A percentile compares a stretch with the other conserved stretches of the same genome.
These are phyloP conservation scores for Poecilia latipinna DNA, from an alignment of 2,113 vertebrate species.

Conservation along the genomic window DNA sequence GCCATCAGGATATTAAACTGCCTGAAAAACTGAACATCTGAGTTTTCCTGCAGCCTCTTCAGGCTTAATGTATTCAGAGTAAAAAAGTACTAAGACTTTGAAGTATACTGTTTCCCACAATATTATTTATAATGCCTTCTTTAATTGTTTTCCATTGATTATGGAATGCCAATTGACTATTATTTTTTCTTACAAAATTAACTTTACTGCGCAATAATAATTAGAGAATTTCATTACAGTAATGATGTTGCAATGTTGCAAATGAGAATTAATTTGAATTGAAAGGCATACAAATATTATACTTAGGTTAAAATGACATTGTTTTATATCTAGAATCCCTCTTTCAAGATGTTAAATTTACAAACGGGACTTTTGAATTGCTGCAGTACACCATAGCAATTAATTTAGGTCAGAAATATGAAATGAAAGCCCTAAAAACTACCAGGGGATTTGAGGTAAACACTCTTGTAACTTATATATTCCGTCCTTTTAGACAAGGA, in stretches of 20 bases:
- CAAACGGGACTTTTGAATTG: neutral
- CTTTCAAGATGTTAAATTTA: neutral
- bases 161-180: neutral
- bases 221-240: too few relatives aligned
- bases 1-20: too few relatives aligned
- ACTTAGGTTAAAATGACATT: neutral
- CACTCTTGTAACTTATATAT: neutral
- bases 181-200: too few relatives aligned
- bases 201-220: too few relatives aligned
- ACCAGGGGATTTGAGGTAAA: too few relatives aligned
- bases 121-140: neutral
- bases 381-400: neutral
- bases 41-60: too few relatives aligned
- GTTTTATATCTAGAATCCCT: neutral
- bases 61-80: too few relatives aligned
- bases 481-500: constrained; percentile 5
- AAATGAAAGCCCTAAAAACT: neutral
- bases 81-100: neutral
- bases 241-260: neutral
- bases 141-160: neutral
- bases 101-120: neutral
- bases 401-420: neutral
- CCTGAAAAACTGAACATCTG: too few relatives aligned
- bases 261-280: neutral
- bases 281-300: neutral